Base-by-base conservation (phyloP, 1,140 invertebrate species). In the Diorhabda carinulata region DNA sequence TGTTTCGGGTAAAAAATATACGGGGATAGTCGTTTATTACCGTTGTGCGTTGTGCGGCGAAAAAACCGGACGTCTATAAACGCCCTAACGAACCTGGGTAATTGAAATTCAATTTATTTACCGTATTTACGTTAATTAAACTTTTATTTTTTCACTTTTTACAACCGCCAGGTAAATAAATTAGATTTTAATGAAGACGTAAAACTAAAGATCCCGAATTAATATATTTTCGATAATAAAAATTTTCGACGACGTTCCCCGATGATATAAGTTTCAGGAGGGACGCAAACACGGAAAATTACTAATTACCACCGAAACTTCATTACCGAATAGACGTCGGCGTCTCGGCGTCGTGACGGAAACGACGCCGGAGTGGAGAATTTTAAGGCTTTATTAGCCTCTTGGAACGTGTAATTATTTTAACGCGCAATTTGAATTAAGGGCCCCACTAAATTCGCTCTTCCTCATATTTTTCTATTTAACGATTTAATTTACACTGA, bases 351-450 rank as follows among this genome's bases (percentile, higher is more conserved):
- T 52, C 47, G 47, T 52, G 47, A 52, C 47, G 47, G 47, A 8
- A n/a, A 52, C 47, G 47, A 52, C 47, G 47, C n/a, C 47, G 47
- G 6, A 52, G 47, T 52, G 47, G 47, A 52, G 47, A 52, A 52
- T 52, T 52, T 52, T 52, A 52, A 52, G 47, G 47, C 47, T 52
- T 52, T 52, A 52, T 52, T 52, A 52, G 47, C 47, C 47, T 52
- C 47, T 52, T 52, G 47, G 47, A 52, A 52, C 47, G 47, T 52
- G 47, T 52, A 52, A 52, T 52, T 52, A 52, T 52, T 52, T 52
- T 52, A 52, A 52, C 47, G 47, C n/a, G 47, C 47, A 52, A 52
- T 52, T 52, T 52, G 47, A 52, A 52, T 52, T 52, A 52, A 52
- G 25, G 2, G 47, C 47, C n/a, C n/a, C 47, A 52, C 47, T 52